Percentiles rank a stretch among this genome's conserved stretches.
Evolutionary conservation across 2,113 vertebrate species (phyloP).

Genomic region (Anas platyrhynchos): DNA sequence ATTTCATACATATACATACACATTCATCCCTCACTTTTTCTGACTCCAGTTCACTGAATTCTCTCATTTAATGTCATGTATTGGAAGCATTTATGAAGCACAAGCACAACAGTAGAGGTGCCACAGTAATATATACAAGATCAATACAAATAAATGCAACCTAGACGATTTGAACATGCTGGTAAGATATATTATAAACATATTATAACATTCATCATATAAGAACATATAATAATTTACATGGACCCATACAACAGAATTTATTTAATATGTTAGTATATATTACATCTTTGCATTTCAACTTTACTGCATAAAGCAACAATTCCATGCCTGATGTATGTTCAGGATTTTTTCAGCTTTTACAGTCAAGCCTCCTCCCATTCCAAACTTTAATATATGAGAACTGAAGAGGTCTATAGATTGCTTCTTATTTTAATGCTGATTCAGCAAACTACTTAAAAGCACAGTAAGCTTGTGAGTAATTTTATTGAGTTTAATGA

Average conservation of each 20-base stretch:
- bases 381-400: not conserved
- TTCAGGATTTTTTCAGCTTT: not conserved
- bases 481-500: slow-evolving; percentile 38
- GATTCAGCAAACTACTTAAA: slow-evolving; percentile 10
- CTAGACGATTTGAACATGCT: not conserved
- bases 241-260: not conserved
- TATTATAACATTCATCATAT: not conserved
- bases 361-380: not conserved
- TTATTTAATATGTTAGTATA: not conserved
- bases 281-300: not conserved
- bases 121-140: not conserved
- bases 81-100: not conserved
- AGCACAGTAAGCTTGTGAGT: not conserved
- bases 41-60: not conserved
- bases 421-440: not conserved
- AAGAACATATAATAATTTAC: not conserved
- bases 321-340: not conserved
- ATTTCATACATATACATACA: not conserved
- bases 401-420: not conserved
- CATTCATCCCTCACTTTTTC: not conserved
- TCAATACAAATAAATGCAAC: slow-evolving; percentile 27
- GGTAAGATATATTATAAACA: not conserved
- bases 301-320: not conserved
- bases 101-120: not conserved
- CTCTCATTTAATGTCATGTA: not conserved